phyloP scores from a whole-genome alignment of 2,888 invertebrate genomes.

The Pediacus dermestoides region DNA sequence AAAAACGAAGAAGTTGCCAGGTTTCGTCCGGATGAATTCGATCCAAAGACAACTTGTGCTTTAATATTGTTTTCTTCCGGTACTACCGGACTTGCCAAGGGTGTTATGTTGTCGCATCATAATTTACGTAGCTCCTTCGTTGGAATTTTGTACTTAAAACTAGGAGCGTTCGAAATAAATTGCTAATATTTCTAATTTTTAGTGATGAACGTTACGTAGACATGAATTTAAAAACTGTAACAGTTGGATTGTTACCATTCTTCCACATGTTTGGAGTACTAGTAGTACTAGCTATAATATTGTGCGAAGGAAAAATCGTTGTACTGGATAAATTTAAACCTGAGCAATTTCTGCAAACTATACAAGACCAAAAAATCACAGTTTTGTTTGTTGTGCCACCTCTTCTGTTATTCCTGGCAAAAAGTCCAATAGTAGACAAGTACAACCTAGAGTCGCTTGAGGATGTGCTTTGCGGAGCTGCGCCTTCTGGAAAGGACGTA shows the following conservation, averaged over 20 bases:
- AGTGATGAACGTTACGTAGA: no score
- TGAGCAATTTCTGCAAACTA: slow-evolving; percentile 11
- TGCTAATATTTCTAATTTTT: no score
- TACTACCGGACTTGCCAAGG: slow-evolving; percentile 77
- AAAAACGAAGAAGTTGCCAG: no score
- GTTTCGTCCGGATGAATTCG: no score
- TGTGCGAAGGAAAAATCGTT: slow-evolving; percentile 9
- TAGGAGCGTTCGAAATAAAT: no score
- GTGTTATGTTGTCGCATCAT: slow-evolving; percentile 58
- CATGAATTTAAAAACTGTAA: slow-evolving; percentile 8
- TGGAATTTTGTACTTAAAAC: no score
- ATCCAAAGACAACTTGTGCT: slow-evolving; percentile 55
- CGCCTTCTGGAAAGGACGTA: slow-evolving; percentile 12
- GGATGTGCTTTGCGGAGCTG: slow-evolving; percentile 16
- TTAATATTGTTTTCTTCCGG: slow-evolving; percentile 78
- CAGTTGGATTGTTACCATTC: slow-evolving; percentile 11
- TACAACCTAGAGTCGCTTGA: slow-evolving; percentile 17
- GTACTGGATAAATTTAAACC: slow-evolving; percentile 16
- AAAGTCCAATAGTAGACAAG: slow-evolving; percentile 13
- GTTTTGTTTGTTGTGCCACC: slow-evolving; percentile 16
- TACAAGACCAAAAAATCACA: slow-evolving; percentile 13
- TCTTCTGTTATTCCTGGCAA: slow-evolving; percentile 14
- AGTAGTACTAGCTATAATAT: slow-evolving; percentile 4
- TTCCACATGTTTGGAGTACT: slow-evolving; percentile 16
- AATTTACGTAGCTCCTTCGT: slow-evolving; percentile 46